Percentiles rank a stretch among this genome's conserved stretches.
Evolutionary conservation across 2,888 invertebrate species (phyloP).

Genomic region (Hyles lineata): DNA sequence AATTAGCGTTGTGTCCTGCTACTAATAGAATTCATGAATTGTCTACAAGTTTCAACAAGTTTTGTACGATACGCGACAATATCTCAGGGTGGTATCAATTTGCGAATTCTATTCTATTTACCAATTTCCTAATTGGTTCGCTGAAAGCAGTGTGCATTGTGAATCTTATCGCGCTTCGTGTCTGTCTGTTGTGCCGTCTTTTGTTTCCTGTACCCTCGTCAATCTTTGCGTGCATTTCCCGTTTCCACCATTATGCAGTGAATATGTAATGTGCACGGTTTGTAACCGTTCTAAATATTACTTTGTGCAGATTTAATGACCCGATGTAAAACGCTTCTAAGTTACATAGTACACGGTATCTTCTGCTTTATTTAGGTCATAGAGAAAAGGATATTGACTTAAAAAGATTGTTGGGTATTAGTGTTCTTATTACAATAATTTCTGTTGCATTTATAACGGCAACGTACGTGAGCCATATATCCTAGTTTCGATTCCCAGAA

Average conservation of each 20-base stretch:
- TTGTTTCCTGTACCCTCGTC: slow-evolving; percentile 18
- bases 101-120: background rate
- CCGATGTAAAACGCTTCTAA: background rate
- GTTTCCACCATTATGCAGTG: background rate
- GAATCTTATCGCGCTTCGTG: background rate
- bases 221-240: slow-evolving; percentile 12
- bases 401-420: too few relatives aligned
- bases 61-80: background rate
- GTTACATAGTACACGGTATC: background rate
- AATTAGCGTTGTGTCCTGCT: too few relatives aligned
- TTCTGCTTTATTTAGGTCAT: background rate
- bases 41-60: background rate
- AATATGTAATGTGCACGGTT: slow-evolving; percentile 3
- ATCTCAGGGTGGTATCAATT: background rate
- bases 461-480: too few relatives aligned
- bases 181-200: background rate
- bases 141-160: background rate
- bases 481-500: too few relatives aligned
- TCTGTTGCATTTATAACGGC: too few relatives aligned
- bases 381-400: background rate
- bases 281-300: background rate
- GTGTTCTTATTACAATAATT: too few relatives aligned
- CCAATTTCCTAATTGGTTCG: background rate
- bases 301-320: background rate
- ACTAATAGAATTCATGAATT: too few relatives aligned